Percentiles rank a stretch among this genome's conserved stretches.
These are phyloP conservation scores for Agriopis aurantiaria DNA, from an alignment of 2,888 invertebrate genomes.

Conservation along the genomic window DNA sequence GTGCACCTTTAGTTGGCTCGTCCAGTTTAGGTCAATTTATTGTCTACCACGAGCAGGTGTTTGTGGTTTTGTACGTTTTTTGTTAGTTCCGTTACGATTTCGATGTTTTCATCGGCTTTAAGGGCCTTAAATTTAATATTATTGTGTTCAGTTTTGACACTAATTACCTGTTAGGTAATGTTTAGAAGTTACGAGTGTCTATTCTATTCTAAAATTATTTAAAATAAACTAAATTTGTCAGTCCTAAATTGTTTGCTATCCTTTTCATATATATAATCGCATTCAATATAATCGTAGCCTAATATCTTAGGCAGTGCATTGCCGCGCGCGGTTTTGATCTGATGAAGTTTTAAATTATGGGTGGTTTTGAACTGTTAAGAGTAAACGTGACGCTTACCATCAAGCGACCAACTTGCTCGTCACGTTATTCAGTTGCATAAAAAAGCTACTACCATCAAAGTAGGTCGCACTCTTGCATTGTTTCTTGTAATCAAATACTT, in stretches of 20 bases:
- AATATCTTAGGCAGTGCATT: background rate
- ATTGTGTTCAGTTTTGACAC: slow-evolving; percentile 23
- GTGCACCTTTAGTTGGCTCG: slow-evolving; percentile 43
- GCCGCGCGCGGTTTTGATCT: background rate
- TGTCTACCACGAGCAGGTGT: slow-evolving; percentile 33
- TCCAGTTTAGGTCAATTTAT: slow-evolving; percentile 43
- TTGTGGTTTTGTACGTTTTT: slow-evolving; percentile 23
- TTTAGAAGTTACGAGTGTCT: slow-evolving; percentile 5
- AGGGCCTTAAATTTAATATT: slow-evolving; percentile 10
- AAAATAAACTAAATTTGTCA: no score
- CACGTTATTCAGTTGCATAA: no score
- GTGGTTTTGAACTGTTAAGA: no score
- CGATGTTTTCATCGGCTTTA: slow-evolving; percentile 26
- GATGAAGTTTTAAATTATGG: no score
- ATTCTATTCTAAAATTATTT: background rate
- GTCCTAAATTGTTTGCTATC: no score
- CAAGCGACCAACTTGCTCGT: no score
- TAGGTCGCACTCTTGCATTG: no score
- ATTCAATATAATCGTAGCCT: no score
- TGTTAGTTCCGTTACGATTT: slow-evolving; percentile 27
- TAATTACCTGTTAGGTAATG: slow-evolving; percentile 14
- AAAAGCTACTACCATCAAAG: no score
- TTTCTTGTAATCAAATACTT: no score
- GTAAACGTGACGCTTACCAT: no score
- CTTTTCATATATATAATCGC: no score